phyloP scores from a whole-genome alignment of 37 sponge, comb jelly and placozoan genomes.

The Halichondria panicea region DNA sequence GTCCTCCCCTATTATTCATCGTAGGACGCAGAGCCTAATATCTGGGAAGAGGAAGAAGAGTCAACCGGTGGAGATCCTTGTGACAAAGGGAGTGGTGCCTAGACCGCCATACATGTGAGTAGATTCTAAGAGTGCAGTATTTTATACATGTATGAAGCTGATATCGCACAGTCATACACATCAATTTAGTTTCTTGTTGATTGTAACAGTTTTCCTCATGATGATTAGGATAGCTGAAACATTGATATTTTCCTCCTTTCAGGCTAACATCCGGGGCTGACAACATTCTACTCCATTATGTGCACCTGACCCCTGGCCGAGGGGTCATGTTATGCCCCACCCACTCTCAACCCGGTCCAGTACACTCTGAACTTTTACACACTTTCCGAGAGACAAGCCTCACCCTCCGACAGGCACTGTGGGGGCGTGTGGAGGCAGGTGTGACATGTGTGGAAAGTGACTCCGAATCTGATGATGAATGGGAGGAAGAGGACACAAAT shows the following conservation, averaged over 20 bases:
- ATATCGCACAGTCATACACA: background rate
- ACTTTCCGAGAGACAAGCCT: constrained; percentile 21
- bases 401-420: constrained; percentile 19
- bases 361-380: constrained; percentile 33
- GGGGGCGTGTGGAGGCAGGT: background rate
- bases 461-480: constrained; percentile 19
- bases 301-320: constrained; percentile 29
- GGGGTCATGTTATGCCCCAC: constrained; percentile 60
- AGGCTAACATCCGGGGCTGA: constrained; percentile 64
- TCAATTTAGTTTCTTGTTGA: no score
- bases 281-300: constrained; percentile 52
- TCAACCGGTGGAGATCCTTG: background rate
- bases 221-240: background rate
- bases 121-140: background rate
- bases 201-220: background rate
- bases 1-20: background rate
- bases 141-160: background rate
- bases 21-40: background rate
- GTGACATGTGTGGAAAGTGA: constrained; percentile 5
- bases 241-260: background rate
- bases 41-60: background rate
- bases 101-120: constrained; percentile 21
- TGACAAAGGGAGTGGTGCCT: background rate
- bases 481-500: constrained; percentile 9
- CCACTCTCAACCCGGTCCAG: constrained; percentile 6